Evolutionary conservation across 2,797 vertebrate genomes (phyloP), one percentile per base, ranked within the genome.

Genomic region (Schizothorax lantsangensis): DNA sequence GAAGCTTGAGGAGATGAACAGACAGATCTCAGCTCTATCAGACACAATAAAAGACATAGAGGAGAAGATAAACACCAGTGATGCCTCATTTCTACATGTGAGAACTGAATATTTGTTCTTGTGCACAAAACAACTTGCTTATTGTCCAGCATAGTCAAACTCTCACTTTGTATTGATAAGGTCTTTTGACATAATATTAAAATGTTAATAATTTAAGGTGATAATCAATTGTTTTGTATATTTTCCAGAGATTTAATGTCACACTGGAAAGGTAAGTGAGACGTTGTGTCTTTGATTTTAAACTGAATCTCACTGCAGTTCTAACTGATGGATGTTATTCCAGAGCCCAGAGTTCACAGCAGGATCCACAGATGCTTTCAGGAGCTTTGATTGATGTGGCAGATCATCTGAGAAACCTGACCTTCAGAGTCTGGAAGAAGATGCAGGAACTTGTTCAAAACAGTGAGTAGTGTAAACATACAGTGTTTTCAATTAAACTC

Each of bases 331-430:
- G 23, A 77, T 52, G 40, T 66, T 81, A 54, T 84, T 86, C n/a
- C 17, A 88, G 81, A 86, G 69, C 84, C 66, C 74, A 47, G 36
- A 66, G 68, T 38, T 43, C 45, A 8, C 47, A 74, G n/a, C 36
- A 83, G n/a, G 47, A 74, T 49, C 68, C 84, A 45, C 68, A 81
- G 79, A 38, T 75, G 68, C 49, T 52, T 66, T 64, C 87, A 77
- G 79, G 83, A 85, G 73, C 66, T 23, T 75, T 90, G 68, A 87
- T 90, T 57, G 69, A 90, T 59, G 83, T 85, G 52, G 82, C 74
- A 2, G 79, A 88, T 43, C 79, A 88, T 14, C n/a, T 87, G 49
- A 75, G 49, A 4, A 88, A 87, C 79, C 59, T 88, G 79, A 64
- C 43, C 26, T 87, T 85, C 75, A 83, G 66, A 77, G 54, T 79